Base-by-base conservation (phyloP, 2,888 invertebrate species). In the Keiferia lycopersicella region DNA sequence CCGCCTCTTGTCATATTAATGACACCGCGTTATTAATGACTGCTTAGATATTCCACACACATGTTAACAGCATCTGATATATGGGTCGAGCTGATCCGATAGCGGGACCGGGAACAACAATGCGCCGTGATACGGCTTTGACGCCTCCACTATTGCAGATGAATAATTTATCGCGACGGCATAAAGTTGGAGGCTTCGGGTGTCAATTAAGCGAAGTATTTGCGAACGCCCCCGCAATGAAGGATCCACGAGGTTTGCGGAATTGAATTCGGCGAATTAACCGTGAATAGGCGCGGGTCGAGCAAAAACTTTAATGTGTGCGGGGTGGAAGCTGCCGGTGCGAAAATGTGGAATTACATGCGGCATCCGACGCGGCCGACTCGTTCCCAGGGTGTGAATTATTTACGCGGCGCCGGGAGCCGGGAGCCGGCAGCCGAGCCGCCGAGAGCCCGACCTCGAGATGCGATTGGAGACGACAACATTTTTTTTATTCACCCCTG, bases 301-400 rank as follows among this genome's bases (percentile, higher is more conserved):
- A 72, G 80, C 80, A 88, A 88, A 89, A 90, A 90, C 84, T 87
- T 87, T 79, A 87, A 87, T 85, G 83, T 79, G 83, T 84, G 78
- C 76, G 77, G 76, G 26, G 75, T 76, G 73, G 76, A 79, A 79
- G 75, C 78, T 80, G 83, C 80, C 77, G 77, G 83, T 79, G 85
- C 78, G 84, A 87, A 84, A 86, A 85, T 83, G 84, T 81, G 76
- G 81, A 84, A 84, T 85, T 86, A 86, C 82, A 82, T 75, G 81
- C 80, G 83, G 83, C 74, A 81, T 84, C 79, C 78, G 83, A 81
- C 74, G 78, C 78, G 78, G 78, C 73, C 75, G 75, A 80, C 77
- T 80, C 83, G 82, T 78, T 81, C 76, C 76, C 76, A 71, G 77
- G 79, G 76, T 76, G 82, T 82, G 79, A 87, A 87, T 86, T 84